phyloP scores from a whole-genome alignment of 2,888 invertebrate species.

The Seira ritae region DNA sequence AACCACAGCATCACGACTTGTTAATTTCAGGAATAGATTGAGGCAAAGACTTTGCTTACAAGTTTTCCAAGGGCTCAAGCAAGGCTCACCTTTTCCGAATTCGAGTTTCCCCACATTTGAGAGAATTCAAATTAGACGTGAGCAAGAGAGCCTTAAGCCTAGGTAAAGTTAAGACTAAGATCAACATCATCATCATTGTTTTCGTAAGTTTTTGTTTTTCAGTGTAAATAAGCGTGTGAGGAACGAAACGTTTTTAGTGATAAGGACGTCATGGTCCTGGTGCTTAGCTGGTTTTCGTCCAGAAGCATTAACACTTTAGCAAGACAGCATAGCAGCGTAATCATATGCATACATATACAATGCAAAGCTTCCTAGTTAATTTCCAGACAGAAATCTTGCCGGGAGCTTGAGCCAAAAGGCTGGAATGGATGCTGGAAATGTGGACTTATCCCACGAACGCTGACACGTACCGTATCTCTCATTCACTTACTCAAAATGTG shows the following conservation, averaged over 20 bases:
- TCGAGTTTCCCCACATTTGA: background rate
- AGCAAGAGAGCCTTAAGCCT: too few species aligned
- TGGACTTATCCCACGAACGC: too few species aligned
- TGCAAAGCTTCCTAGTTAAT: slow-evolving; percentile 17
- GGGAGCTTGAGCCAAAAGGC: slow-evolving; percentile 21
- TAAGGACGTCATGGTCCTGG: slow-evolving; percentile 10
- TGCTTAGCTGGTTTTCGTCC: slow-evolving; percentile 17
- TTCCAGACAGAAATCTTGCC: too few species aligned
- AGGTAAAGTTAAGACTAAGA: slow-evolving; percentile 25
- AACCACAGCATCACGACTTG: background rate
- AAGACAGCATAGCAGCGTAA: slow-evolving; percentile 24
- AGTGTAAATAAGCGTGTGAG: slow-evolving; percentile 40
- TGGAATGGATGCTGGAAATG: slow-evolving; percentile 11
- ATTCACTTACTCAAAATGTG: background rate
- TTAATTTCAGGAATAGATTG: background rate
- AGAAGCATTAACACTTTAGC: slow-evolving; percentile 55
- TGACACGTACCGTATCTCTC: background rate
- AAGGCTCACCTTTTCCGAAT: background rate
- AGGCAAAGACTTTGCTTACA: background rate
- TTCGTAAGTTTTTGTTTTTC: slow-evolving; percentile 33
- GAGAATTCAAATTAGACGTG: background rate
- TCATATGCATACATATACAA: too few species aligned
- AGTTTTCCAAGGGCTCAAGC: background rate
- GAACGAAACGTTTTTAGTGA: slow-evolving; percentile 25
- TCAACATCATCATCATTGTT: slow-evolving; percentile 49